Conservation (phyloP, 2,888 invertebrate genomes). For the Sinodicranocentrus sp. region DNA sequence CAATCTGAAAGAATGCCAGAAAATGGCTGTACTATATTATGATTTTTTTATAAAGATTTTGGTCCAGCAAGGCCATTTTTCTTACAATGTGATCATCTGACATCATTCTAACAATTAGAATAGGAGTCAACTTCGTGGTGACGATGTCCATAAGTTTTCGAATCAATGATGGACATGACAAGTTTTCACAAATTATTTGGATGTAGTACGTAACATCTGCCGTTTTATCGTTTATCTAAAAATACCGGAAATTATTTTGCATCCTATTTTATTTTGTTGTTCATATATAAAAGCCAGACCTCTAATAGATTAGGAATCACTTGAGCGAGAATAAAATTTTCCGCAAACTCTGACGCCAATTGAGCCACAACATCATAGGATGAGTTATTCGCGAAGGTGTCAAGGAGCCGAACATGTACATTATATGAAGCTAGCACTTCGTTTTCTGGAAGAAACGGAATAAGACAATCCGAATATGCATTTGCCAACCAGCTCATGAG, state of each 20-base stretch:
- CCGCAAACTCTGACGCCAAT: slow-evolving; percentile 50
- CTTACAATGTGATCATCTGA: slow-evolving; percentile 44
- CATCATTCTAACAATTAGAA: slow-evolving; percentile 60
- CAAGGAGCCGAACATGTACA: slow-evolving; percentile 48
- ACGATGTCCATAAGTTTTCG: slow-evolving; percentile 71
- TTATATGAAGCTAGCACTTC: slow-evolving; percentile 36
- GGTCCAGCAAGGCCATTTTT: too few relatives aligned
- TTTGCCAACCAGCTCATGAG: slow-evolving; percentile 66
- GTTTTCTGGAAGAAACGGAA: slow-evolving; percentile 23
- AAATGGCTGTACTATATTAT: too few relatives aligned
- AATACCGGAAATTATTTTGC: neutral
- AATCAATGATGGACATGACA: slow-evolving; percentile 72
- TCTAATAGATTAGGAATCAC: slow-evolving; percentile 59
- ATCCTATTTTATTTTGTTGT: slow-evolving; percentile 1
- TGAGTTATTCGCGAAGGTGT: slow-evolving; percentile 62
- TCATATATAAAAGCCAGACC: slow-evolving; percentile 3
- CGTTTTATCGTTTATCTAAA: slow-evolving; percentile 66
- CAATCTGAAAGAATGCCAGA: slow-evolving; percentile 57
- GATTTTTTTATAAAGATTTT: too few relatives aligned
- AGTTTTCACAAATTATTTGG: slow-evolving; percentile 73
- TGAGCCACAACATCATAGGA: slow-evolving; percentile 57
- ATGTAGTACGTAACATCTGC: slow-evolving; percentile 72
- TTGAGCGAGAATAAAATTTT: slow-evolving; percentile 47
- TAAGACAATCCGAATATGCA: slow-evolving; percentile 60
- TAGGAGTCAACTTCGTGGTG: slow-evolving; percentile 58